A percentile compares a stretch with the other conserved stretches of the same genome.
Conservation (phyloP, 1,140 invertebrate genomes). For the Wiebesia pumilae region DNA sequence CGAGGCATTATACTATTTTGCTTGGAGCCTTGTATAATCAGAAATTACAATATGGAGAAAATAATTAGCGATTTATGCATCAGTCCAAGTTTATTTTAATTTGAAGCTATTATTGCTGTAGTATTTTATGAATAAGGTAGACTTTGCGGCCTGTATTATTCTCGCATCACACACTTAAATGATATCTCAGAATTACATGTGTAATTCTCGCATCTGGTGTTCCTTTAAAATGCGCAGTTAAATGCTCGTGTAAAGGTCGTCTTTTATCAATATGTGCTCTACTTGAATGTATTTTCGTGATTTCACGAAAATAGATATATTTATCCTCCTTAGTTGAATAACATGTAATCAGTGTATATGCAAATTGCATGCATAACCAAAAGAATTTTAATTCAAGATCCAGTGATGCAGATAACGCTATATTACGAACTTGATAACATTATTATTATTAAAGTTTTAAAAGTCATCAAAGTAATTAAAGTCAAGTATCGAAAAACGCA, state of each 20-base stretch:
- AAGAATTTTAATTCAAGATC: background rate
- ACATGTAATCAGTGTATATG: background rate
- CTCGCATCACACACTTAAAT: background rate
- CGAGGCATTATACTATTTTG: background rate
- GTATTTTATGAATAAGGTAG: background rate
- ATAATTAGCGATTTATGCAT: background rate
- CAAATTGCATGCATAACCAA: background rate
- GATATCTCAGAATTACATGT: too few species aligned
- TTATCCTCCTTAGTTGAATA: background rate
- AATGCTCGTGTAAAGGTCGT: background rate
- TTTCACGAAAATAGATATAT: background rate
- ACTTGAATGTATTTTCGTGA: background rate
- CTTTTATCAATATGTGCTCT: background rate
- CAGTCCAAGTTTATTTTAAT: too few species aligned
- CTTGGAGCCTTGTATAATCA: background rate
- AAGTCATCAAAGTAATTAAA: background rate
- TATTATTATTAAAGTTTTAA: background rate
- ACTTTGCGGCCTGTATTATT: too few species aligned
- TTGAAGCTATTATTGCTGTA: background rate
- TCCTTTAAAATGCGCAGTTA: background rate
- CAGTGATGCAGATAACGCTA: background rate
- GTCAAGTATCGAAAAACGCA: too few species aligned
- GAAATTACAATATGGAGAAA: background rate
- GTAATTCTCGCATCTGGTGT: background rate
- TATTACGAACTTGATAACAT: background rate